Base-by-base conservation (phyloP, 2,888 invertebrate species). In the Tachina grossa region DNA sequence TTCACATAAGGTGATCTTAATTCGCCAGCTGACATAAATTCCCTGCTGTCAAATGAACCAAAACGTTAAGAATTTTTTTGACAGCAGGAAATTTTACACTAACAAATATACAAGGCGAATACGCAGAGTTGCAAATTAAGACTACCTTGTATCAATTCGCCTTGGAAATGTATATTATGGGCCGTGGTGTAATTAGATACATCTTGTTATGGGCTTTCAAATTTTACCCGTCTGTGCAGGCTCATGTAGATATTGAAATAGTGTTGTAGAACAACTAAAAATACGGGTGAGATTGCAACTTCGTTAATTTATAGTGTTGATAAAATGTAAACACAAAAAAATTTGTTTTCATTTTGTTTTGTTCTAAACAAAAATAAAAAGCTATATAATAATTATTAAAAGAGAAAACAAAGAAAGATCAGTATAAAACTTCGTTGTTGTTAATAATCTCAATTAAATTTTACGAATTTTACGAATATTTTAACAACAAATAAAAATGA, bases 271-370 rank as follows among this genome's bases (percentile, higher is more conserved):
- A 13, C 9, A 9, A 41, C 11, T 0, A 13, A 14, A 39, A 43
- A 31, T 13, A 51, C 3, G 55, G 5, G 4, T 49, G 16, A 5
- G 8, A 53, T 53, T 51, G 9, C 51, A 71, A 13, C 72, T 8
- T 39, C 51, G 49, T 19, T 13, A 5, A 45, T 1, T n/a, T 65
- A 39, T 63, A 39, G 83, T 77, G 77, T 66, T 83, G 59, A n/a
- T 22, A 59, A 59, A 83, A 72, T 59, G 72, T 72, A 74, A 68
- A 74, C 68, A 68, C 59, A 71, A 69, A 45, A 51, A 43, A 53
- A n/a, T 10, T 65, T 72, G 49, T 78, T 83, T 78, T 83, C 45
- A 51, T 71, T 82, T 83, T 59, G 66, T 78, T 83, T 72, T 71
- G 51, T 82, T 76, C 76, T 71, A 76, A 75, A 81, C 75, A 75